These are phyloP conservation scores for Ips typographus DNA, from an alignment of 1,140 invertebrate genomes.

Conservation along the genomic window DNA sequence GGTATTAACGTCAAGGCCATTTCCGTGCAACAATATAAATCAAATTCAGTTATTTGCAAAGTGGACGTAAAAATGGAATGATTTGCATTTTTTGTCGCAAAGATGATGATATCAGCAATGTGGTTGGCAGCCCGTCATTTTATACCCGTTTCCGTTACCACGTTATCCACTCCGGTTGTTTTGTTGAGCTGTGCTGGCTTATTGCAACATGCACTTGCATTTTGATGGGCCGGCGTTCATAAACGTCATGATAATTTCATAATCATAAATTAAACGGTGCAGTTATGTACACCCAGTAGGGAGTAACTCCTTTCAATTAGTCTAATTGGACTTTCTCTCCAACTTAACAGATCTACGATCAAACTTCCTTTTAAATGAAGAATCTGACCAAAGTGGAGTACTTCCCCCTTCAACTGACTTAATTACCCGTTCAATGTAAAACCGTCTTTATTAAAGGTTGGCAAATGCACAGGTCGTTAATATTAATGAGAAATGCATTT, in stretches of 20 bases:
- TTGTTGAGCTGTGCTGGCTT: constrained; percentile 11
- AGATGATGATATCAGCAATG: constrained; percentile 29
- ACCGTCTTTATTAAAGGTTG: constrained; percentile 19
- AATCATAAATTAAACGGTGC: no score
- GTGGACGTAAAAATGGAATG: constrained; percentile 27
- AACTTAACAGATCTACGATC: no score
- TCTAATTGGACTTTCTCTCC: no score
- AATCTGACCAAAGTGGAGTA: no score
- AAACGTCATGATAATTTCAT: neutral
- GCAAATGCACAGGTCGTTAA: constrained; percentile 15
- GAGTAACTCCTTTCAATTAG: no score
- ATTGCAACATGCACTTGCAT: constrained; percentile 24
- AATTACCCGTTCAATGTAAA: neutral
- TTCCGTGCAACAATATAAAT: constrained; percentile 21
- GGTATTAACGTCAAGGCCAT: constrained; percentile 16
- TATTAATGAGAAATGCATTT: constrained; percentile 26
- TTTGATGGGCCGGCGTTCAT: constrained; percentile 2
- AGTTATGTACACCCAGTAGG: no score
- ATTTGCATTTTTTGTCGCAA: constrained; percentile 31
- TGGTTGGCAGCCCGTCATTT: constrained; percentile 29
- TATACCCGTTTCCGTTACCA: constrained; percentile 32
- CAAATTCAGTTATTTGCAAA: constrained; percentile 30
- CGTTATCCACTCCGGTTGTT: constrained; percentile 21
- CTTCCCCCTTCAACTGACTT: no score
- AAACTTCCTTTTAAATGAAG: no score